phyloP scores from a whole-genome alignment of 2,113 vertebrate genomes.

The Megaleporinus macrocephalus region DNA sequence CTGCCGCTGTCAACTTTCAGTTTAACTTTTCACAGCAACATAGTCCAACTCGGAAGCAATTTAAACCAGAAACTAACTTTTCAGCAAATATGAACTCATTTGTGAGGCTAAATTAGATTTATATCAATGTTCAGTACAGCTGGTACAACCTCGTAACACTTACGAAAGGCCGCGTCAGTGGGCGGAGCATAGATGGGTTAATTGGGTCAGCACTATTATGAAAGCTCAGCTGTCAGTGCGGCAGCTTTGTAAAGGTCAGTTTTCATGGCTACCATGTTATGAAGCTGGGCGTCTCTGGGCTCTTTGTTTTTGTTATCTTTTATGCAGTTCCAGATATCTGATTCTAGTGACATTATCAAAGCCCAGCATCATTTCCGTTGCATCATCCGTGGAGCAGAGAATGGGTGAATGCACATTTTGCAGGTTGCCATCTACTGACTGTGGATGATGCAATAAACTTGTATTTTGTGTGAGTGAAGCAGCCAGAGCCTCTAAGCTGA shows the following conservation, averaged over 20 bases:
- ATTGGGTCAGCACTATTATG: conserved; percentile 11
- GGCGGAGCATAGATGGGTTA: background rate
- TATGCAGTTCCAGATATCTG: conserved; percentile 18
- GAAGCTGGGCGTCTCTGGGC: background rate
- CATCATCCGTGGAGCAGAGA: conserved; percentile 15
- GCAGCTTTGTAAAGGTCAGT: conserved; percentile 46
- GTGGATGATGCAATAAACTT: conserved; percentile 31
- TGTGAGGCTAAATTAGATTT: background rate
- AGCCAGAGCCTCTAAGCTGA: conserved; percentile 53
- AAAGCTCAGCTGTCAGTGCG: conserved; percentile 25
- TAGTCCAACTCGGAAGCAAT: too few species aligned
- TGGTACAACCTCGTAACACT: background rate
- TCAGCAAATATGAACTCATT: too few species aligned
- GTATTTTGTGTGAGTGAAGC: background rate
- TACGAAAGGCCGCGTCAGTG: background rate
- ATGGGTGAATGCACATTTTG: conserved; percentile 9
- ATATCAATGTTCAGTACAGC: background rate
- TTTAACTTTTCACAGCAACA: too few species aligned
- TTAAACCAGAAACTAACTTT: too few species aligned
- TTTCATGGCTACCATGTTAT: conserved; percentile 38
- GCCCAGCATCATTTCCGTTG: conserved; percentile 14
- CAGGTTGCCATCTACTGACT: conserved; percentile 16
- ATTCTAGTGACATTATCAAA: conserved; percentile 53
- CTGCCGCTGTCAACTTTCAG: background rate
- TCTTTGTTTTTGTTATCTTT: conserved; percentile 30